A percentile compares a stretch with the other conserved stretches of the same genome.
phyloP scores from a whole-genome alignment of 2,797 vertebrate species.

The Otolemur crassicaudatus region DNA sequence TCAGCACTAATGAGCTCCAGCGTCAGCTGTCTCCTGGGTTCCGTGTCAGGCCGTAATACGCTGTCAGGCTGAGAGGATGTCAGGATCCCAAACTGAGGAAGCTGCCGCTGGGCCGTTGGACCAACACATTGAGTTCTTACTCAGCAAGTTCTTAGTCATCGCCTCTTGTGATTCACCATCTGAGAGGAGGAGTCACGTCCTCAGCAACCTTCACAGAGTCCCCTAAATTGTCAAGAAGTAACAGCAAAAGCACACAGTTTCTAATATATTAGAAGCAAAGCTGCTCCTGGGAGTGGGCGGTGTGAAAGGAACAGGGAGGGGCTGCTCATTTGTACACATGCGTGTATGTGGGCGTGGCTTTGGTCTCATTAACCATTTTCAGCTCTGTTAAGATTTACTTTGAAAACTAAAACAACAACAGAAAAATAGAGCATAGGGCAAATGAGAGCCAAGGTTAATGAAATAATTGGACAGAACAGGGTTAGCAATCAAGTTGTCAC shows the following conservation, averaged over 20 bases:
- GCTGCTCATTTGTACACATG: no score
- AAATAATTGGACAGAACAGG: background rate
- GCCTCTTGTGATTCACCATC: background rate
- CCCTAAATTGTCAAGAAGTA: background rate
- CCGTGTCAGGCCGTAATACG: background rate
- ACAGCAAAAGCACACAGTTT: background rate
- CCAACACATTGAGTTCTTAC: background rate
- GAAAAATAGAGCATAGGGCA: background rate
- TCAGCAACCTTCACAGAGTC: background rate
- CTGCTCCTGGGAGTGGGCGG: background rate
- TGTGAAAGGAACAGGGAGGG: background rate
- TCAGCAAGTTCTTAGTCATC: no score
- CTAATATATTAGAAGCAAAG: background rate
- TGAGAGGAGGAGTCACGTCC: background rate
- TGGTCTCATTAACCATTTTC: background rate
- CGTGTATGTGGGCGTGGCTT: rapidly evolving
- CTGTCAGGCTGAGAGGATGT: background rate
- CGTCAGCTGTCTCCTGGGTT: background rate
- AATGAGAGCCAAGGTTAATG: background rate
- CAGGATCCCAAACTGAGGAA: background rate
- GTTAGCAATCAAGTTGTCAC: background rate
- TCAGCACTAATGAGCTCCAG: background rate
- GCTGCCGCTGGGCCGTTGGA: background rate
- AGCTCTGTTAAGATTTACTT: background rate
- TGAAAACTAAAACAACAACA: background rate